Evolutionary conservation across 2,888 invertebrate genomes (phyloP), one percentile per base, ranked within the genome.

Genomic region (Panzeria rudis): DNA sequence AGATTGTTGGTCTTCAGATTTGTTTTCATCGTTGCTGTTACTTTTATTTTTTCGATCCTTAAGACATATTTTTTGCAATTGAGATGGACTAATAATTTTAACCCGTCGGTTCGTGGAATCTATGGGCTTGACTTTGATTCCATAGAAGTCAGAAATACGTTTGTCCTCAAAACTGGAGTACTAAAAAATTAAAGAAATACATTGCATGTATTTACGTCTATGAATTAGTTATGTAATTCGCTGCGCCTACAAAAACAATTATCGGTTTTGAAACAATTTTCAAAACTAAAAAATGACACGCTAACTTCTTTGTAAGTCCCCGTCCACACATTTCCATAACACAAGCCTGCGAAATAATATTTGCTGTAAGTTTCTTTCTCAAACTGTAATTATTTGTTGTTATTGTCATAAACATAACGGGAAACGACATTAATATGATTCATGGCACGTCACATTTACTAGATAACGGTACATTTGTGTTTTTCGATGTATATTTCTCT

Each of bases 111-210:
- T 90, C 52, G 89, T 90, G 5, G 89, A 87, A 87, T 91, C 91
- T 83, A 91, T 82, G 17, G 90, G 91, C 83, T 91, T 92, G 4
- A 92, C 93, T 84, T 90, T 89, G 1, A 93, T 89, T 59, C 88
- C 88, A n/a, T 90, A 88, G 62, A 91, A 93, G 71, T 92, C 92
- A 23, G 89, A 88, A 69, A 91, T 89, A 3, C 92, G 89, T 81
- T 91, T 90, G 38, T 93, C 92, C 87, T 93, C 93, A 91, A 92
- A 93, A 83, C 92, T 92, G 66, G 93, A 92, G 56, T 93, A 93
- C 92, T 92, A 56, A 59, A 47, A 17, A 56, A 29, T 13, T n/a
- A 61, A 25, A 35, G 7, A 47, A 47, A 47, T 17, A 17, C 3
- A n/a, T 25, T 44, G 2, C 2, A 41, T 11, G 13, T 11, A 32